These are phyloP conservation scores for Patiria miniata DNA, from an alignment of 35 echinoderm and acorn worm genomes.

Conservation along the genomic window DNA sequence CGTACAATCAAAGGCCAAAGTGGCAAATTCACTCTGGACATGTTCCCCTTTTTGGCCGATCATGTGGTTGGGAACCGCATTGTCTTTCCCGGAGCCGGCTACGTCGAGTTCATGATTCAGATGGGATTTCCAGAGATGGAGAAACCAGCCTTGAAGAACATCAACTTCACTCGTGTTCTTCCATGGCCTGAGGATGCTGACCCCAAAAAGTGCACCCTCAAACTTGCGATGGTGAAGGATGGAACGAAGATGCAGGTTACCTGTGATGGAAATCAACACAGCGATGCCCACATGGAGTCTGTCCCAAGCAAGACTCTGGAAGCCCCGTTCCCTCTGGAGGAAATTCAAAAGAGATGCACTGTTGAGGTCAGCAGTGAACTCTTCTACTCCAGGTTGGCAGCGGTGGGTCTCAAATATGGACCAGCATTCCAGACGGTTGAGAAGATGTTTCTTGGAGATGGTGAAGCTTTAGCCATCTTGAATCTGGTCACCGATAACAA, in stretches of 20 bases:
- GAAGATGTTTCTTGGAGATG: slow-evolving; percentile 64
- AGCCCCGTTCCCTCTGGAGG: slow-evolving; percentile 10
- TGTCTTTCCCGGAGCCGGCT: slow-evolving; percentile 72
- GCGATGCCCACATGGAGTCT: slow-evolving; percentile 24
- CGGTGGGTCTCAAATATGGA: slow-evolving; percentile 66
- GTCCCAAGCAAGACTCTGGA: slow-evolving; percentile 20
- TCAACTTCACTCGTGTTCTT: slow-evolving; percentile 44
- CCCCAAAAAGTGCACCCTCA: slow-evolving; percentile 49
- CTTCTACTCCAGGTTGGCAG: slow-evolving; percentile 57
- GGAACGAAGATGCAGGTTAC: slow-evolving; percentile 42
- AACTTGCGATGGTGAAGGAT: slow-evolving; percentile 54
- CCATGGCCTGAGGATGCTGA: slow-evolving; percentile 69
- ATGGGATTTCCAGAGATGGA: slow-evolving; percentile 40
- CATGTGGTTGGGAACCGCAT: slow-evolving; percentile 54
- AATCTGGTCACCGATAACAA: slow-evolving; percentile 58
- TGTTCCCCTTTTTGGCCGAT: slow-evolving; percentile 79
- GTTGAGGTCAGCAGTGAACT: slow-evolving; percentile 40
- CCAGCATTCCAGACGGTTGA: slow-evolving; percentile 70
- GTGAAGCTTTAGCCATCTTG: slow-evolving; percentile 57
- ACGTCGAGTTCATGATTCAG: slow-evolving; percentile 71
- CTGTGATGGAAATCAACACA: slow-evolving; percentile 34
- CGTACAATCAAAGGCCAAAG: slow-evolving; percentile 82
- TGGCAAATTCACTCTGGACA: slow-evolving; percentile 74
- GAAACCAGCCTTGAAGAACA: slow-evolving; percentile 44
- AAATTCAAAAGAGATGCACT: slow-evolving; percentile 43